Evolutionary conservation across 2,113 vertebrate genomes (phyloP).

Genomic region (Labeo catla): DNA sequence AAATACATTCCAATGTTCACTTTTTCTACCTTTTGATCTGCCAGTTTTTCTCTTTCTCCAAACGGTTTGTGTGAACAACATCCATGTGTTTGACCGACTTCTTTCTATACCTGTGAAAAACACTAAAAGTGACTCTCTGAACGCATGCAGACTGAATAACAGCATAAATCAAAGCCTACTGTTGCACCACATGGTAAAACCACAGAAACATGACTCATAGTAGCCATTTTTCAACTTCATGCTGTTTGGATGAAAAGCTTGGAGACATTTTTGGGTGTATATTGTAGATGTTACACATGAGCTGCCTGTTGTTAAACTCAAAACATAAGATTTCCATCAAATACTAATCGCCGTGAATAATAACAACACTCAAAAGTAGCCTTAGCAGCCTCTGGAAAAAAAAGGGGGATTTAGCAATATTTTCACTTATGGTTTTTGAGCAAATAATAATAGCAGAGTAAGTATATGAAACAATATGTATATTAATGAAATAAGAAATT

Average conservation of each 20-base stretch:
- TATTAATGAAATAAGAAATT: too few relatives aligned
- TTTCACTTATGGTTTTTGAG: not conserved
- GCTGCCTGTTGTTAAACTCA: conserved; percentile 3
- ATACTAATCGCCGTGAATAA: not conserved
- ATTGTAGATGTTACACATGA: not conserved
- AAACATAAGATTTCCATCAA: conserved; percentile 12
- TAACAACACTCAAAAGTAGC: not conserved
- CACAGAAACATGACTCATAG: conserved; percentile 2
- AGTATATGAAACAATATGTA: too few relatives aligned
- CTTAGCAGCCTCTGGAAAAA: not conserved
- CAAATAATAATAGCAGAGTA: too few relatives aligned
- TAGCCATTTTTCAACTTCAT: not conserved
- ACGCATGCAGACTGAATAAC: not conserved
- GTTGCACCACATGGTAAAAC: conserved; percentile 4
- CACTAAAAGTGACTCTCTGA: not conserved
- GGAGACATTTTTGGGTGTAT: not conserved
- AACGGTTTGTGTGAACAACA: not conserved
- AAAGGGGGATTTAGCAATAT: not conserved
- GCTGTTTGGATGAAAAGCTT: conserved; percentile 1
- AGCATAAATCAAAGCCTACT: conserved; percentile 16
- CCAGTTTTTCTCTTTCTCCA: not conserved
- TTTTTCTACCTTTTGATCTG: not conserved
- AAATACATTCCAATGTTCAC: not conserved
- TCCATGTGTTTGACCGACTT: not conserved
- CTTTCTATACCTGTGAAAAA: not conserved